Base-by-base conservation (phyloP, 2,113 vertebrate genomes). In the Heterocephalus glaber region DNA sequence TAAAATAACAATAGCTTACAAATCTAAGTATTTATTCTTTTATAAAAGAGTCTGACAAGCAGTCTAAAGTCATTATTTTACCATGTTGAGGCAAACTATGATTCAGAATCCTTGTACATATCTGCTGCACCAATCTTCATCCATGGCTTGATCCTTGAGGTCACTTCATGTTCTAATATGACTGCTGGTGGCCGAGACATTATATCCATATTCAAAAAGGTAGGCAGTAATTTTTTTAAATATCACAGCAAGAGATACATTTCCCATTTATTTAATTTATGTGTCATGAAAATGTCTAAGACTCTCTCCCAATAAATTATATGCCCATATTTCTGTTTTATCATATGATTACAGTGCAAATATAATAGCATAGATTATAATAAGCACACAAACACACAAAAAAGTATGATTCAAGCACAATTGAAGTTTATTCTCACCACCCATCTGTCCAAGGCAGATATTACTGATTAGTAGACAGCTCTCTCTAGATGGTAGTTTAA, bases 1-100 rank as follows among this genome's bases (percentile, higher is more conserved):
- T 33, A 11, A 90, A 96, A 58, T 38, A 95, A 89, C 10, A 81
- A 2, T 52, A 88, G 5, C 80, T 93, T 65, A 96, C 70, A n/a
- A 84, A 61, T 24, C 61, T 9, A 80, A 56, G 28, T 38, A 3
- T 89, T 82, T 65, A 33, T 58, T 83, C 3, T n/a, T 77, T 72
- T 12, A 56, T n/a, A 70, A 52, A 80, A 86, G 16, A 65, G 49
- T 88, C 5, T 47, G 19, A 22, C 49, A 38, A 19, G 76, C 26
- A 79, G 11, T 79, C 1, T 56, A 63, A 68, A 63, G 12, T 28
- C 89, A 66, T 13, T n/a, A 56, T 63, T n/a, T 7, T 85, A 33
- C 26, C 52, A 83, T 28, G 83, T 49, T 26, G 19, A 84, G 2
- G 12, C 19, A 90, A 80, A 72, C 33, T n/a, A 65, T 72, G 30